Percentiles rank a stretch among this genome's conserved stretches.
phyloP scores from a whole-genome alignment of 2,888 invertebrate species.

The Tipula helvola region DNA sequence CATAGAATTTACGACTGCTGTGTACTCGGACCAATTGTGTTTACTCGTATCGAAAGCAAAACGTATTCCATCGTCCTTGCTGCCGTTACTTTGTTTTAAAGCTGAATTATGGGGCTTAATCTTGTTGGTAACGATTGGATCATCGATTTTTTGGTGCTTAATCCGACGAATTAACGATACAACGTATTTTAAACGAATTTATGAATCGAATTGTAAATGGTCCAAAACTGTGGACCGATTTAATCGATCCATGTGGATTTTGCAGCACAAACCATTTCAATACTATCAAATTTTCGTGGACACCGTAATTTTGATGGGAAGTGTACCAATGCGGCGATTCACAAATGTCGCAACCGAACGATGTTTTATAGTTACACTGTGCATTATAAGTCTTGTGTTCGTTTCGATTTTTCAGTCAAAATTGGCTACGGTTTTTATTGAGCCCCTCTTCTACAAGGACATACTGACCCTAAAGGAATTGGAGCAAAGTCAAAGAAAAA shows the following conservation, averaged over 20 bases:
- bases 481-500: conserved; percentile 25
- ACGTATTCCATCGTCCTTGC: conserved; percentile 31
- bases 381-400: conserved; percentile 32
- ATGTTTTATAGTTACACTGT: conserved; percentile 30
- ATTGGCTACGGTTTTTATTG: conserved; percentile 33
- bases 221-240: neutral
- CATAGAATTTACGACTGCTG: conserved; percentile 29
- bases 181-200: conserved; percentile 7
- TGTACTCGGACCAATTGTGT: conserved; percentile 34
- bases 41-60: conserved; percentile 33
- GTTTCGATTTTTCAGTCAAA: conserved; percentile 35
- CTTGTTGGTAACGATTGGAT: conserved; percentile 21
- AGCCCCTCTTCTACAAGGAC: conserved; percentile 32
- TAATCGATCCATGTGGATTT: neutral
- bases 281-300: conserved; percentile 24
- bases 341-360: conserved; percentile 31
- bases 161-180: conserved; percentile 17
- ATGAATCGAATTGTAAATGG: neutral
- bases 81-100: conserved; percentile 31
- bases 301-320: conserved; percentile 31
- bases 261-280: neutral
- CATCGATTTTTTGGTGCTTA: conserved; percentile 25
- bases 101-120: conserved; percentile 30
- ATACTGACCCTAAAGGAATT: conserved; percentile 31
- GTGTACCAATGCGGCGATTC: conserved; percentile 27